phyloP scores from a whole-genome alignment of 2,888 invertebrate genomes.

The Cheilosia urbana region DNA sequence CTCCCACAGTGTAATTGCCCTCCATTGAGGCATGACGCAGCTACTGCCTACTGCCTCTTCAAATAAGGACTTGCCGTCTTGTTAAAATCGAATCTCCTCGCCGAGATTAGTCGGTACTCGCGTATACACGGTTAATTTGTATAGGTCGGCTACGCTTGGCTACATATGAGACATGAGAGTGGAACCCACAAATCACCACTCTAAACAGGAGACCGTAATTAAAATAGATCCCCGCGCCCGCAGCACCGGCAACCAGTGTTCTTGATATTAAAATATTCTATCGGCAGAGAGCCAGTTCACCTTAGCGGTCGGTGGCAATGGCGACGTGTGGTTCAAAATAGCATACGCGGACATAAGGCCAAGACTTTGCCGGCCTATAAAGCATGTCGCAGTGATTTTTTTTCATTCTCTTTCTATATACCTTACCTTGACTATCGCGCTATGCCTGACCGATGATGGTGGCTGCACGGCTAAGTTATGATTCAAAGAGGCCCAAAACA shows the following conservation, averaged over 20 bases:
- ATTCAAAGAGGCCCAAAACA: constrained; percentile 67
- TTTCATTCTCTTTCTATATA: constrained; percentile 1
- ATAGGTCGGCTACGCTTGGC: constrained; percentile 31
- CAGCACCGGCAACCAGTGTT: constrained; percentile 38
- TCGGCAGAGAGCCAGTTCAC: constrained; percentile 10
- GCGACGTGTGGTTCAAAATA: constrained; percentile 36
- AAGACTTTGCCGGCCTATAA: constrained; percentile 19
- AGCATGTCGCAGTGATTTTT: constrained; percentile 37
- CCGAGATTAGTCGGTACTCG: constrained; percentile 52
- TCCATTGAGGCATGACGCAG: constrained; percentile 57
- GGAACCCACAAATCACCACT: constrained; percentile 70
- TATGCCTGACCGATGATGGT: constrained; percentile 44
- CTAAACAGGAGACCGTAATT: constrained; percentile 65
- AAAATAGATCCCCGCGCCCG: constrained; percentile 59
- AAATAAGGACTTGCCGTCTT: constrained; percentile 73
- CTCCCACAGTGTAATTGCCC: constrained; percentile 63
- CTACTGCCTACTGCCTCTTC: constrained; percentile 35
- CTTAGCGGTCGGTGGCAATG: constrained; percentile 1
- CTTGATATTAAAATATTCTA: constrained; percentile 59
- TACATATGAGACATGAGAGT: constrained; percentile 35
- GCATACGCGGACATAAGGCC: constrained; percentile 59
- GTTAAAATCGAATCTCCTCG: constrained; percentile 43
- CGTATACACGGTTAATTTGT: constrained; percentile 51
- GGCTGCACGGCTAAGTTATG: constrained; percentile 50
- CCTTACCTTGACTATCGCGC: constrained; percentile 49